Conservation (phyloP, 2,888 invertebrate genomes). For the Graphium colonna region DNA sequence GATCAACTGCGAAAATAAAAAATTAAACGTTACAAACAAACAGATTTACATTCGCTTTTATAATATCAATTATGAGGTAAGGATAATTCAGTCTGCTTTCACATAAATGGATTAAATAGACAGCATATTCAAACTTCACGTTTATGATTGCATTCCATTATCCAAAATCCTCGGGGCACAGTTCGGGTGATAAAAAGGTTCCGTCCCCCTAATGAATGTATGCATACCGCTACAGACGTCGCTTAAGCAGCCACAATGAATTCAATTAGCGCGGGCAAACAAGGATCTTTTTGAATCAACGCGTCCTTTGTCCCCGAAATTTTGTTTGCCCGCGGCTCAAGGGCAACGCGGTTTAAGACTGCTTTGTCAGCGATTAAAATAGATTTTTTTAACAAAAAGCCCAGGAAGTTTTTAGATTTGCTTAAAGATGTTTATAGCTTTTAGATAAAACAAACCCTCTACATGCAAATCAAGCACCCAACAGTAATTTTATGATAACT, state of each 20-base stretch:
- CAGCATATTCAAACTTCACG: not conserved
- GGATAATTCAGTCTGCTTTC: not conserved
- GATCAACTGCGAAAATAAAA: not conserved
- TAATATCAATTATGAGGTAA: too few relatives aligned
- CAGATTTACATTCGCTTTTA: too few relatives aligned
- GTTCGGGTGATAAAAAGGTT: constrained; percentile 16
- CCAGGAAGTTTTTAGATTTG: not conserved
- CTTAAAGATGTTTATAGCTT: too few relatives aligned
- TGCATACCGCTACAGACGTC: constrained; percentile 56
- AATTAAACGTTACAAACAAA: too few relatives aligned
- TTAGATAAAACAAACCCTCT: too few relatives aligned
- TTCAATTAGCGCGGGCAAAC: constrained; percentile 72
- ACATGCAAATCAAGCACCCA: too few relatives aligned
- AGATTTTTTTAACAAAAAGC: not conserved
- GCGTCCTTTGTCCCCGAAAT: constrained; percentile 40
- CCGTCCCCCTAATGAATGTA: constrained; percentile 41
- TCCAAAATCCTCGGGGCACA: constrained; percentile 13
- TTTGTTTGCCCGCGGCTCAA: constrained; percentile 49
- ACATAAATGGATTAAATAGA: not conserved
- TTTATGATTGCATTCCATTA: constrained; percentile 12
- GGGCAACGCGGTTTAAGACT: constrained; percentile 21
- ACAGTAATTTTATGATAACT: too few relatives aligned
- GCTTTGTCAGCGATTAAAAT: not conserved
- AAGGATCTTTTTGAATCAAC: constrained; percentile 50
- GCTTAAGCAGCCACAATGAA: constrained; percentile 69